A percentile compares a stretch with the other conserved stretches of the same genome.
These are phyloP conservation scores for Colossoma macropomum DNA, from an alignment of 2,113 vertebrate genomes.

Conservation along the genomic window DNA sequence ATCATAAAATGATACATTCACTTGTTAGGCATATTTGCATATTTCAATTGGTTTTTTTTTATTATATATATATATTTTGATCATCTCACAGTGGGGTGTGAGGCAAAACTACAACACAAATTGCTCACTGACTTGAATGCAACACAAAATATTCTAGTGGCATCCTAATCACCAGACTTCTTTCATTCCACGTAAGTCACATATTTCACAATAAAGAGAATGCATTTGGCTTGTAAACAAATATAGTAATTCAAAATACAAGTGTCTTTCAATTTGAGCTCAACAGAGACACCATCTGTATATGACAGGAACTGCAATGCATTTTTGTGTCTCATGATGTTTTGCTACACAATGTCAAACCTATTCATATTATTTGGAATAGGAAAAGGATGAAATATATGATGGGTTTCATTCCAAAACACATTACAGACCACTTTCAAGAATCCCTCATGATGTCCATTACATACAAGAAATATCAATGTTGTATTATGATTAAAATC, in stretches of 20 bases:
- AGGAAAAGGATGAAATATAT: too few relatives aligned
- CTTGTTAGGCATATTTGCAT: constrained; percentile 1
- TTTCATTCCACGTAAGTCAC: background rate
- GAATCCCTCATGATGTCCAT: too few relatives aligned
- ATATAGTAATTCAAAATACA: background rate
- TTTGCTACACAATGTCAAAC: too few relatives aligned
- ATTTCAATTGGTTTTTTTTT: background rate
- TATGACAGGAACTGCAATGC: constrained; percentile 23
- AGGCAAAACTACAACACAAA: background rate
- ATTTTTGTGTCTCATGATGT: background rate
- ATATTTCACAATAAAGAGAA: background rate
- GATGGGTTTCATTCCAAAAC: too few relatives aligned
- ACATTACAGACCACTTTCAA: too few relatives aligned
- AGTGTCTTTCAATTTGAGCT: background rate
- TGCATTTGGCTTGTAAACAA: background rate
- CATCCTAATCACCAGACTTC: background rate
- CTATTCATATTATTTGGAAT: too few relatives aligned
- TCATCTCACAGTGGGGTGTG: background rate
- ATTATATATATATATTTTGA: background rate
- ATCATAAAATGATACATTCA: background rate
- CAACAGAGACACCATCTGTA: constrained; percentile 49
- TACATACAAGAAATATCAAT: too few relatives aligned
- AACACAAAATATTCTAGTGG: background rate
- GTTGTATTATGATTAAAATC: too few relatives aligned
- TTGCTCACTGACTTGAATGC: too few relatives aligned